These are phyloP conservation scores for Cecropterus lyciades DNA, from an alignment of 1,140 invertebrate genomes.

Conservation along the genomic window DNA sequence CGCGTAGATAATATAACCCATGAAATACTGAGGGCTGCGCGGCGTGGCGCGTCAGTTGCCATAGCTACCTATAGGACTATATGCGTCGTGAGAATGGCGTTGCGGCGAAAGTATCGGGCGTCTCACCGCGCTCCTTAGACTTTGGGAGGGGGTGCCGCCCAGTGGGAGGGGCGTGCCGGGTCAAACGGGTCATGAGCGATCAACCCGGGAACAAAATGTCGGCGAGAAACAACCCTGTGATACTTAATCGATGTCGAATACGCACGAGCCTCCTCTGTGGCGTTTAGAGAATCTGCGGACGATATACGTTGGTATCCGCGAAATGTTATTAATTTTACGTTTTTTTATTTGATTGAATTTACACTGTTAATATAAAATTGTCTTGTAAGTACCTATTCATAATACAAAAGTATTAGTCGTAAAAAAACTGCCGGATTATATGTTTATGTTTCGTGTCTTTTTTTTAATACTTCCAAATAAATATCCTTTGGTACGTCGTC, in stretches of 20 bases:
- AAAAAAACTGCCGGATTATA: too few species aligned
- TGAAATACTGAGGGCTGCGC: slow-evolving; percentile 24
- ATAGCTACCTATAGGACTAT: slow-evolving; percentile 10
- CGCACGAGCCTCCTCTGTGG: neutral
- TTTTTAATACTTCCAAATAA: too few species aligned
- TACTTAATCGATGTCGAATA: slow-evolving; percentile 53
- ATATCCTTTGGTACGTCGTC: too few species aligned
- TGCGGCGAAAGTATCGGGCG: slow-evolving; percentile 48
- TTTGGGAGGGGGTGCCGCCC: slow-evolving; percentile 53
- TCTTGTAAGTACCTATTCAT: too few species aligned
- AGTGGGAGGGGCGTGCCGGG: slow-evolving; percentile 55
- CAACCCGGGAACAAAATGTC: slow-evolving; percentile 68
- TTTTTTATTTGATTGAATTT: too few species aligned
- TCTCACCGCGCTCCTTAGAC: slow-evolving; percentile 59
- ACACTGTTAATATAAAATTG: too few species aligned
- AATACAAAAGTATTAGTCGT: too few species aligned
- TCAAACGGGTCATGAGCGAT: slow-evolving; percentile 59
- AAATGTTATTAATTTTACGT: too few species aligned
- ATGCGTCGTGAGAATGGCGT: slow-evolving; percentile 42
- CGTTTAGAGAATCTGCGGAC: neutral
- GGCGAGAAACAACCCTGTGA: slow-evolving; percentile 54
- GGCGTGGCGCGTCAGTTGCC: neutral
- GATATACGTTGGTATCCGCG: too few species aligned
- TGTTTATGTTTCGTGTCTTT: too few species aligned
- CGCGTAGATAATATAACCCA: neutral